A percentile compares a stretch with the other conserved stretches of the same genome.
These are phyloP conservation scores for Melikaiella ostensackeni DNA, from an alignment of 2,888 invertebrate species.

Conservation along the genomic window DNA sequence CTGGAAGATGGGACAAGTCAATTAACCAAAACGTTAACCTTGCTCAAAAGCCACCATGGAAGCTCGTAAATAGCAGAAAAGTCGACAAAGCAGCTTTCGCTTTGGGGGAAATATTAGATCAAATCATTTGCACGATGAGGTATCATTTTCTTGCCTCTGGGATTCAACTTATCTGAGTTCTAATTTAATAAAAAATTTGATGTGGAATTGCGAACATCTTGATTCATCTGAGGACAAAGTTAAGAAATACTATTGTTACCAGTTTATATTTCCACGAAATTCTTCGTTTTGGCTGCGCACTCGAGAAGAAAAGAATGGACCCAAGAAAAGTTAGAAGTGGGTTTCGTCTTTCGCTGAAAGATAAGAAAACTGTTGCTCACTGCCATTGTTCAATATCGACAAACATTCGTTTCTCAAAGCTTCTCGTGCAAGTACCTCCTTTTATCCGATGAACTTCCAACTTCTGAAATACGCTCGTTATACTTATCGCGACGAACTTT, in stretches of 20 bases:
- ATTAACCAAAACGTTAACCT: conserved; percentile 35
- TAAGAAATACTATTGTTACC: neutral
- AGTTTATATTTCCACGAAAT: neutral
- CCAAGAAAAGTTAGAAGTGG: conserved; percentile 11
- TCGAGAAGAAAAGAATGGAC: neutral
- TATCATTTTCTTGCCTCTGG: neutral
- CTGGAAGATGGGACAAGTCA: conserved; percentile 29
- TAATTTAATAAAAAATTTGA: neutral
- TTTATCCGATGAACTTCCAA: conserved; percentile 38
- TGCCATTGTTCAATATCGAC: conserved; percentile 11
- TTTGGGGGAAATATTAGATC: neutral
- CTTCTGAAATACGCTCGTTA: conserved; percentile 52
- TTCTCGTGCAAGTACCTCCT: conserved; percentile 8
- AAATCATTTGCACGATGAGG: conserved; percentile 1
- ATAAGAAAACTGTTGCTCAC: conserved; percentile 29
- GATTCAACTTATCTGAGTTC: neutral
- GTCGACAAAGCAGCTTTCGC: conserved; percentile 17
- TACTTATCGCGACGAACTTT: conserved; percentile 57
- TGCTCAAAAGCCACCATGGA: conserved; percentile 14
- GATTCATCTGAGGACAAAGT: neutral
- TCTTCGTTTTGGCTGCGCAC: neutral
- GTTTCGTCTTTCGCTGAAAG: neutral
- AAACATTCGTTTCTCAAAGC: conserved; percentile 2
- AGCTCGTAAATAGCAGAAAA: conserved; percentile 27
- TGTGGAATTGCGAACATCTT: neutral